Percentiles rank a stretch among this genome's conserved stretches.
Conservation (phyloP, 1,140 invertebrate species). For the Drosophila elegans region DNA sequence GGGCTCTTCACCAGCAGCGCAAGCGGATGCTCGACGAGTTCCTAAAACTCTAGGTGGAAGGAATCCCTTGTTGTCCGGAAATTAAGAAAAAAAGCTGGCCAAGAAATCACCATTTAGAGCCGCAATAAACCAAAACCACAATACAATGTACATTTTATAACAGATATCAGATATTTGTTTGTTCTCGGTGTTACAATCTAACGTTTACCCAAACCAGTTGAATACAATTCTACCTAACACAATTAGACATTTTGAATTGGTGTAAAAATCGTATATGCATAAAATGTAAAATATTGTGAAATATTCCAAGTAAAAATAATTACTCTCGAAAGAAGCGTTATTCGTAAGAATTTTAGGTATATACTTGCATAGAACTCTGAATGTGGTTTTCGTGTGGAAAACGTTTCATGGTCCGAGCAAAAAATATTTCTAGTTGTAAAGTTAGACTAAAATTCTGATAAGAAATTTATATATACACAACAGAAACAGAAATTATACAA, state of each 20-base stretch:
- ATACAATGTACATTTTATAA: constrained; percentile 50
- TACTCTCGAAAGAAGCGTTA: constrained; percentile 18
- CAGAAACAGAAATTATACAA: constrained; percentile 36
- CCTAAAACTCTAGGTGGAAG: constrained; percentile 68
- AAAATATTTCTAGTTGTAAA: constrained; percentile 53
- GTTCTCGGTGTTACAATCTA: constrained; percentile 72
- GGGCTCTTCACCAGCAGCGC: constrained; percentile 73
- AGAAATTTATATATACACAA: constrained; percentile 73
- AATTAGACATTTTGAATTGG: constrained; percentile 38
- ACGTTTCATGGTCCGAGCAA: constrained; percentile 25
- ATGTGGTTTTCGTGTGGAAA: constrained; percentile 52
- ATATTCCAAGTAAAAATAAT: constrained; percentile 36
- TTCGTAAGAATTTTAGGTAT: constrained; percentile 42
- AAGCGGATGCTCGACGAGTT: constrained; percentile 79
- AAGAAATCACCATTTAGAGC: constrained; percentile 5
- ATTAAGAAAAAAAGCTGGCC: too few species aligned
- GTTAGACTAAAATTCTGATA: constrained; percentile 57
- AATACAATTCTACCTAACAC: constrained; percentile 38
- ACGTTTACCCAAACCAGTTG: constrained; percentile 39
- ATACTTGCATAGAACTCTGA: constrained; percentile 48
- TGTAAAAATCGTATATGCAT: constrained; percentile 65
- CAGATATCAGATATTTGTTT: constrained; percentile 77
- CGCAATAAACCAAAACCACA: constrained; percentile 10
- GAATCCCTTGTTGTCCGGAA: too few species aligned
- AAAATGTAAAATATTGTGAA: constrained; percentile 72